Conservation (phyloP, 1,140 invertebrate species). For the Globodera rostochiensis region DNA sequence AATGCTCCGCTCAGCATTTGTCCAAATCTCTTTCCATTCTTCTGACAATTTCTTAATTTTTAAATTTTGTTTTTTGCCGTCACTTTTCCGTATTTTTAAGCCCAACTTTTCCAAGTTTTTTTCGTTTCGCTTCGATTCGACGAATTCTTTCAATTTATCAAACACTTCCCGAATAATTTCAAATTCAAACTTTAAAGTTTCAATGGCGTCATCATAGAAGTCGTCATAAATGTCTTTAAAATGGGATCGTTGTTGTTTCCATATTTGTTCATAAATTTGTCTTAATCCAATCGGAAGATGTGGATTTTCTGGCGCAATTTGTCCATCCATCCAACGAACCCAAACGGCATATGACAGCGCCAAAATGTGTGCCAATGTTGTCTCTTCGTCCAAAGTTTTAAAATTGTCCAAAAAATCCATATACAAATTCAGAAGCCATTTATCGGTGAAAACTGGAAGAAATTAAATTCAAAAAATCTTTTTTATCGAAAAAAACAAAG, state of each 20-base stretch:
- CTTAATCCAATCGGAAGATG: background rate
- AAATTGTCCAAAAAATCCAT: background rate
- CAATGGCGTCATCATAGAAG: background rate
- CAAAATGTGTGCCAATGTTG: background rate
- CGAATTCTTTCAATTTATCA: background rate
- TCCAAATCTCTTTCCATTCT: background rate
- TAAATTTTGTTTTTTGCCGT: background rate
- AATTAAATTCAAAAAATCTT: background rate
- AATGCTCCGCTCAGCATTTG: background rate
- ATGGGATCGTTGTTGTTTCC: background rate
- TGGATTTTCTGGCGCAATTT: background rate
- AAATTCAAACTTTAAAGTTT: background rate
- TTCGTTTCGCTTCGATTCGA: background rate
- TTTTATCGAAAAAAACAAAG: background rate
- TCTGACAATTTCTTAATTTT: background rate
- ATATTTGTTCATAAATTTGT: conserved; percentile 1
- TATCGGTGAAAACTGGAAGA: background rate
- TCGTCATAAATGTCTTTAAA: background rate
- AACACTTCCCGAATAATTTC: background rate
- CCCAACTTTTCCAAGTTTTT: background rate
- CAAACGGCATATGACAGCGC: background rate
- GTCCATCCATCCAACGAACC: background rate
- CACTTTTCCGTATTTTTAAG: background rate
- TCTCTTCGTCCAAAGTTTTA: background rate
- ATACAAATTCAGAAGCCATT: background rate